Conservation (phyloP, 2,888 invertebrate species). For the Sphaerophoria rueppellii region DNA sequence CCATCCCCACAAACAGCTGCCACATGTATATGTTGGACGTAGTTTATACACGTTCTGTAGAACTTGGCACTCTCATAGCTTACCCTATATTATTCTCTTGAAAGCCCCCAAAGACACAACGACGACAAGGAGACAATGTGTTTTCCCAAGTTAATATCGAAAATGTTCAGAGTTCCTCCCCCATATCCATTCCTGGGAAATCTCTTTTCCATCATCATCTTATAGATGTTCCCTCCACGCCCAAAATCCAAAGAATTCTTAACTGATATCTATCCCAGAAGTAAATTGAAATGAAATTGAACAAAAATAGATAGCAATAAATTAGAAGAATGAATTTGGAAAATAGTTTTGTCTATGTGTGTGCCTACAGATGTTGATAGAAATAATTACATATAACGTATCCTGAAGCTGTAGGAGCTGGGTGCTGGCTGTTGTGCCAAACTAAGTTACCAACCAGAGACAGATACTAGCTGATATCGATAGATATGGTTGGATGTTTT, state of each 20-base stretch:
- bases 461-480: conserved; percentile 45
- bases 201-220: not conserved
- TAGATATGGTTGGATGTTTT: not conserved
- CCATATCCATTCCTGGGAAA: not conserved
- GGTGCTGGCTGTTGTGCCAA: conserved; percentile 37
- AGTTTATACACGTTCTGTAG: conserved; percentile 33
- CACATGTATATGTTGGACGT: conserved; percentile 32
- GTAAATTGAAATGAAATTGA: conserved; percentile 55
- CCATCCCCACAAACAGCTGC: conserved; percentile 13
- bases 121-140: conserved; percentile 25
- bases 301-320: conserved; percentile 41
- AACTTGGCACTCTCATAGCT: not conserved
- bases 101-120: conserved; percentile 23
- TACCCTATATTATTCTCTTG: not conserved
- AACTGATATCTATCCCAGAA: conserved; percentile 51
- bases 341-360: conserved; percentile 5
- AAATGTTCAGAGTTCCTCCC: not conserved
- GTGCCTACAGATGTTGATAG: not conserved
- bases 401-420: not conserved
- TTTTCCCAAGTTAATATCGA: conserved; percentile 41
- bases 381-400: not conserved
- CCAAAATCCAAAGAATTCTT: conserved; percentile 21
- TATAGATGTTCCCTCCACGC: not conserved
- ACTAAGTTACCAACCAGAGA: conserved; percentile 46
- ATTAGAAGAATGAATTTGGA: conserved; percentile 39